Evolutionary conservation across 2,888 invertebrate genomes (phyloP), one percentile per base, ranked within the genome.

Genomic region (Rhogogaster chlorosoma): DNA sequence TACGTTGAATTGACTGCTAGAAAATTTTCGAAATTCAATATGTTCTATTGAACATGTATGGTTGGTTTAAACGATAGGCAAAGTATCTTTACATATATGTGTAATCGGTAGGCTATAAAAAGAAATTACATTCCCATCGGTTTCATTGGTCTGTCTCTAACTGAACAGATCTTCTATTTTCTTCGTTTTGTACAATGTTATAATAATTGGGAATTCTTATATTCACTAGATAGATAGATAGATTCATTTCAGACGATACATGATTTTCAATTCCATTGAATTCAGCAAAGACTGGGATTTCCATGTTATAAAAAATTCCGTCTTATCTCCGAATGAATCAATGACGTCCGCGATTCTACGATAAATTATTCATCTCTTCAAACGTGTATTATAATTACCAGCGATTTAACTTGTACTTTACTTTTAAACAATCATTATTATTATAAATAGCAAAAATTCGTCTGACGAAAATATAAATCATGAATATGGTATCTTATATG

Each of bases 101-200:
- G 18, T 61, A 80, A 80, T 61, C 38, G 80, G 61, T 61, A 80
- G 80, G 80, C 38, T 80, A 80, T 61, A 29, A 61, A 80, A 80
- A n/a, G 53, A 57, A 57, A 80, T 80, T 57, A 61, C 57, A 80
- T 80, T 80, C 61, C 80, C 38, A 80, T 80, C 38, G 10, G 29
- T 32, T 32, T 32, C 32, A 32, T 67, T 18, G 12, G 29, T 32
- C 15, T 12, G 12, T 67, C 32, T 26, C 18, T 32, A 18, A 61
- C 2, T 18, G 26, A 67, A 67, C 67, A 67, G 67, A 67, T 67
- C 29, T 61, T 7, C 67, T 29, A 32, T 32, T 32, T 32, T 67
- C 12, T 67, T 53, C 7, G 53, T 67, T 67, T 67, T 26, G 61
- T 67, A 67, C 18, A 18, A 29, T 32, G 18, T 67, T 67, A 32